phyloP scores from a whole-genome alignment of 2,113 vertebrate species.

The Gymnorhina tibicen region DNA sequence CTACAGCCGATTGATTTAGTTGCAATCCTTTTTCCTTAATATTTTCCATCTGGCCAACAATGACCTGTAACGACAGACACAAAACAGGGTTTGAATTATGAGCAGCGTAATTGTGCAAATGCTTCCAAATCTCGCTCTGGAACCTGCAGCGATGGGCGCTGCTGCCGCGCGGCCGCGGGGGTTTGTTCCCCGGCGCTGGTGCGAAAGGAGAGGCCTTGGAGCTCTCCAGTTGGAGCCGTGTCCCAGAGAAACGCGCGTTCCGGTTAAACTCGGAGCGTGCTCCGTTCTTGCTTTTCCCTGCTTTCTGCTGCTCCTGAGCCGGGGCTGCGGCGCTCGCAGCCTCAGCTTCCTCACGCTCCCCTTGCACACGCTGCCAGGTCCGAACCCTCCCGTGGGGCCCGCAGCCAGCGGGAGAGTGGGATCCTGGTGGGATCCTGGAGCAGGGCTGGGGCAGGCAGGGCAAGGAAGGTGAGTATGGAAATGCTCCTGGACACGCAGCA shows the following conservation, averaged over 20 bases:
- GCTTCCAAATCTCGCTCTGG: slow-evolving; percentile 67
- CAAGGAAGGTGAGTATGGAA: accelerated
- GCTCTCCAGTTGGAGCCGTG: neutral
- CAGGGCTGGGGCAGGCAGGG: neutral
- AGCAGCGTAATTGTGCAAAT: slow-evolving; percentile 68
- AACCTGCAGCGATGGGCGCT: slow-evolving; percentile 43
- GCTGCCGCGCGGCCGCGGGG: neutral
- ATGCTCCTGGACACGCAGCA: neutral
- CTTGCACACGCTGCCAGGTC: accelerated
- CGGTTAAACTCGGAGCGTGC: too few relatives aligned
- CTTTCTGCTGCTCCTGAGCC: neutral
- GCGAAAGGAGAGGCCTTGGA: neutral
- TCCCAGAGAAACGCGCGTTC: neutral
- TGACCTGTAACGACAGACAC: slow-evolving; percentile 80
- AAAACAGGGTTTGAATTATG: slow-evolving; percentile 79
- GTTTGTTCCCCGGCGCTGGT: neutral
- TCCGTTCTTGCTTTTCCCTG: neutral
- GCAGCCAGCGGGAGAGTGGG: accelerated
- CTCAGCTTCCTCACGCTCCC: neutral
- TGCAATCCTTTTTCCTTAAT: slow-evolving; percentile 83
- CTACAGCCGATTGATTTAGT: slow-evolving; percentile 78
- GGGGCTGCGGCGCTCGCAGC: neutral
- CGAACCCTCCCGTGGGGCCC: neutral
- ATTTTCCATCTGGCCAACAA: slow-evolving; percentile 89
- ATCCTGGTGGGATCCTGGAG: neutral